Percentiles rank a stretch among this genome's conserved stretches.
Conservation (phyloP, 1,140 invertebrate species). For the Laupala kohalensis region DNA sequence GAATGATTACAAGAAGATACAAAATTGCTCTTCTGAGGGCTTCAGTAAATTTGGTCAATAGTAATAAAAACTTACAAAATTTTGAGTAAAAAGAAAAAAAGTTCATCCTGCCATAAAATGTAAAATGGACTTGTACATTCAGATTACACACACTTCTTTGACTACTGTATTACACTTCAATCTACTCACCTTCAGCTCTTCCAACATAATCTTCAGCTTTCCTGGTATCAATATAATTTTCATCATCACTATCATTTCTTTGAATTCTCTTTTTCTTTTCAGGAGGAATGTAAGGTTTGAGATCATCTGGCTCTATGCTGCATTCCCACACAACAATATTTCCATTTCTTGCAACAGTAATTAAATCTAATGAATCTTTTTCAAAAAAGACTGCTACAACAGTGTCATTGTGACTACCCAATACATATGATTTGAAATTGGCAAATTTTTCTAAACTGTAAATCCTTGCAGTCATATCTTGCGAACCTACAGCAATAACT, state of each 20-base stretch:
- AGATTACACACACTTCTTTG: too few species aligned
- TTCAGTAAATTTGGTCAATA: too few species aligned
- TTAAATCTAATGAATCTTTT: constrained; percentile 65
- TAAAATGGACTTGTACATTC: too few species aligned
- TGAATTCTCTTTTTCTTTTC: constrained; percentile 25
- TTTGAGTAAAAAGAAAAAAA: too few species aligned
- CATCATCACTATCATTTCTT: constrained; percentile 31
- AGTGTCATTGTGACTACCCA: constrained; percentile 68
- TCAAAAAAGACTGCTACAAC: constrained; percentile 84
- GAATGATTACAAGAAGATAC: too few species aligned
- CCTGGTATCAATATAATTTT: constrained; percentile 35
- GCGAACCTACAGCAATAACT: constrained; percentile 69
- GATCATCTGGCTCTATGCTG: constrained; percentile 49
- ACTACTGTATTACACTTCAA: too few species aligned
- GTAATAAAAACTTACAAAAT: too few species aligned
- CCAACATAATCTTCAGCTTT: constrained; percentile 33
- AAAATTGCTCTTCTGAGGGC: too few species aligned
- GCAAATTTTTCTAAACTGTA: constrained; percentile 57
- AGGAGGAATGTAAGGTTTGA: constrained; percentile 36
- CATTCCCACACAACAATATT: constrained; percentile 80
- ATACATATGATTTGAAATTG: constrained; percentile 56
- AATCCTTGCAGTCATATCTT: constrained; percentile 72
- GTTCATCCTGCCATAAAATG: too few species aligned
- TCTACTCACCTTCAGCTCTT: neutral
- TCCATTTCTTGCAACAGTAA: constrained; percentile 55